Evolutionary conservation across 2,888 invertebrate genomes (phyloP).

Genomic region (Cyclophora albipunctata): DNA sequence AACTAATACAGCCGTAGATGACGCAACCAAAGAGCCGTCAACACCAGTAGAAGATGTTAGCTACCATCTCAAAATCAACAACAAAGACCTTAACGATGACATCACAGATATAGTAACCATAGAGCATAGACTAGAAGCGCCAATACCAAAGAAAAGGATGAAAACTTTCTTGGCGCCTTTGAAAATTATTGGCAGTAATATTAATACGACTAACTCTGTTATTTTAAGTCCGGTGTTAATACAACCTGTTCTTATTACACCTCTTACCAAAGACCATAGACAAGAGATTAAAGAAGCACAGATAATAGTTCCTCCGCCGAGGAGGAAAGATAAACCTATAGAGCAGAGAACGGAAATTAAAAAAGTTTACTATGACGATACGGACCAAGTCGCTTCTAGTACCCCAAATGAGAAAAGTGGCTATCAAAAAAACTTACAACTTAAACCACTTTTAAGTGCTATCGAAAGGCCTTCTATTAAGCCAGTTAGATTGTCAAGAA

Average conservation of each 20-base stretch:
- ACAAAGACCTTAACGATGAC: constrained; percentile 38
- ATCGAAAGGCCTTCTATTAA: constrained; percentile 32
- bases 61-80: constrained; percentile 64
- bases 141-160: constrained; percentile 26
- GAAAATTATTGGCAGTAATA: constrained; percentile 38
- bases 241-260: constrained; percentile 50
- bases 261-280: constrained; percentile 12
- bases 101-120: constrained; percentile 19
- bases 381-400: constrained; percentile 43
- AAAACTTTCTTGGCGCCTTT: constrained; percentile 49
- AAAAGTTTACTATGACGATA: constrained; percentile 59
- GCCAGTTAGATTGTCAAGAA: constrained; percentile 42
- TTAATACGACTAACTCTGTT: constrained; percentile 40
- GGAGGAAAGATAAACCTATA: constrained; percentile 10
- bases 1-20: no score
- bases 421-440: constrained; percentile 54
- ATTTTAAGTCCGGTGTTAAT: constrained; percentile 60
- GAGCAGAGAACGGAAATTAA: constrained; percentile 32
- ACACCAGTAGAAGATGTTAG: constrained; percentile 41
- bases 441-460: constrained; percentile 42
- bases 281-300: constrained; percentile 14
- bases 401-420: constrained; percentile 23
- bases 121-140: constrained; percentile 22
- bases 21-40: no score
- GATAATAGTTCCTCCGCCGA: background rate